A percentile compares a stretch with the other conserved stretches of the same genome.
These are phyloP conservation scores for Torymus tubicola DNA, from an alignment of 2,888 invertebrate species.

Conservation along the genomic window DNA sequence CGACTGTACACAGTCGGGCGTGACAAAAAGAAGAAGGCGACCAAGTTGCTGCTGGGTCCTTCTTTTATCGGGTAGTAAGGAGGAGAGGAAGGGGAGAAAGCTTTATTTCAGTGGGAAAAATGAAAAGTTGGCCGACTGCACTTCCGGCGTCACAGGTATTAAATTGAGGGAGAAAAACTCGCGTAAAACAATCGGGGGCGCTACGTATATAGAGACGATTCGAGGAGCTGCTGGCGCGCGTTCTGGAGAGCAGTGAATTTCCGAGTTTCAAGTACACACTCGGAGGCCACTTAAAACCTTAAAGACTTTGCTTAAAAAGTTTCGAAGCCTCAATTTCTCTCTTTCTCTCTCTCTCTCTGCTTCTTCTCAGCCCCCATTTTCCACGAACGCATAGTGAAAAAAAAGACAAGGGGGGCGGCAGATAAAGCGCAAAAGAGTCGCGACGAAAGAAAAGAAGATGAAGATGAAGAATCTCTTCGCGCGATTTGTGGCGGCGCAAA, in stretches of 20 bases:
- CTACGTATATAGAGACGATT: no score
- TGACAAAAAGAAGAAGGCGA: not conserved
- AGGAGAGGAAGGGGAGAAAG: no score
- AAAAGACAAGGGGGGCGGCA: not conserved
- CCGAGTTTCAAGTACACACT: conserved; percentile 32
- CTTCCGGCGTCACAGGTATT: conserved; percentile 13
- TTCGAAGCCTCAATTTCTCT: conserved; percentile 27
- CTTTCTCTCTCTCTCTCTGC: not conserved
- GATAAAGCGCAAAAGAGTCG: not conserved
- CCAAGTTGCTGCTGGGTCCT: not conserved
- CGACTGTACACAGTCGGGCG: no score
- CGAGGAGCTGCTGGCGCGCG: not conserved
- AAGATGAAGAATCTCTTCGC: conserved; percentile 13
- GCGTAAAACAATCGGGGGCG: conserved; percentile 21
- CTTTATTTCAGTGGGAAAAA: conserved; percentile 29
- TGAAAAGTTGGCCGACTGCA: conserved; percentile 37
- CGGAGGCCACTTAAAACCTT: conserved; percentile 49
- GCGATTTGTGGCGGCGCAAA: not conserved
- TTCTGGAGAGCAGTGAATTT: conserved; percentile 10
- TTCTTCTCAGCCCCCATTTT: not conserved
- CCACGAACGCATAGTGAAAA: not conserved
- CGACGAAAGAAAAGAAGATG: conserved; percentile 15
- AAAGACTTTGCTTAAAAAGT: conserved; percentile 34
- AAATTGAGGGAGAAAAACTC: conserved; percentile 41
- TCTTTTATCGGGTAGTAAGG: not conserved